A percentile compares a stretch with the other conserved stretches of the same genome.
Conservation (phyloP, 2,797 vertebrate genomes). For the Rhinella marina region DNA sequence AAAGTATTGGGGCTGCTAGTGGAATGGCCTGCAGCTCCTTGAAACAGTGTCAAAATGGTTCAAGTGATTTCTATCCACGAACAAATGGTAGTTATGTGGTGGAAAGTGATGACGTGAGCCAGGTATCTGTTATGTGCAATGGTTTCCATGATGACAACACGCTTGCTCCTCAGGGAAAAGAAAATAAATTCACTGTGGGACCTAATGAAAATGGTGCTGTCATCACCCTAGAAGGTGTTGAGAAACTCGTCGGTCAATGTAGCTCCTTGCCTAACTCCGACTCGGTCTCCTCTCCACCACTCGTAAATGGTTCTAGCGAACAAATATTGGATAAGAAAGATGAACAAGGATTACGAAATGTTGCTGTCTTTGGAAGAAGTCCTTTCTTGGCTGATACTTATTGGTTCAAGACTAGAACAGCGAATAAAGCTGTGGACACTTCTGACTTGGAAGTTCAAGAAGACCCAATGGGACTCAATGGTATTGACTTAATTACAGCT, state of each 20-base stretch:
- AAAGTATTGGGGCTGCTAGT: constrained; percentile 87
- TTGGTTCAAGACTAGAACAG: constrained; percentile 87
- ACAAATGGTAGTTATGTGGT: constrained; percentile 67
- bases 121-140: constrained; percentile 77
- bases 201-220: constrained; percentile 72
- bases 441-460: constrained; percentile 93
- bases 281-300: constrained; percentile 73
- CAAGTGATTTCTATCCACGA: constrained; percentile 80
- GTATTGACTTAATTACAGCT: constrained; percentile 97
- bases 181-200: constrained; percentile 67
- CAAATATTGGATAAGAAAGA: constrained; percentile 83
- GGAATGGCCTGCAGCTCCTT: constrained; percentile 77
- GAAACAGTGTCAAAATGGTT: constrained; percentile 81
- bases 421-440: constrained; percentile 97
- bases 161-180: constrained; percentile 67
- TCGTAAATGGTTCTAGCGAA: constrained; percentile 83
- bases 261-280: constrained; percentile 76
- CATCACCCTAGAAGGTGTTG: constrained; percentile 66
- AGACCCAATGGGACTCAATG: constrained; percentile 96
- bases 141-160: constrained; percentile 78
- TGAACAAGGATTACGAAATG: constrained; percentile 84
- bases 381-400: constrained; percentile 86
- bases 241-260: constrained; percentile 74
- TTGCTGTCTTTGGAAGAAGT: constrained; percentile 84
- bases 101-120: constrained; percentile 63